A percentile compares a stretch with the other conserved stretches of the same genome.
Evolutionary conservation across 2,113 vertebrate genomes (phyloP).

Genomic region (Hippocampus barbouri): DNA sequence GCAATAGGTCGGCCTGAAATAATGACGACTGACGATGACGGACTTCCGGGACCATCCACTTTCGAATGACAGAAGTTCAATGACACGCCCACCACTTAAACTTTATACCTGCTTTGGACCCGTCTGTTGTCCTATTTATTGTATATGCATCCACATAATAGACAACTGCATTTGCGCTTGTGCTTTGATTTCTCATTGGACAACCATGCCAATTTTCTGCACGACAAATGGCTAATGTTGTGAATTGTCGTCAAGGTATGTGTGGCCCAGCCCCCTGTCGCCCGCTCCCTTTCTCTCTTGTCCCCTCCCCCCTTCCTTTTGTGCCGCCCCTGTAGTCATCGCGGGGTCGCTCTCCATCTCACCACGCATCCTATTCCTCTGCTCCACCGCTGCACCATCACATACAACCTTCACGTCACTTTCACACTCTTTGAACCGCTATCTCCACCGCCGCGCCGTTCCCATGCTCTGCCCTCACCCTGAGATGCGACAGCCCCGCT

Average conservation of each 20-base stretch:
- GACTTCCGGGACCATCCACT: too few relatives aligned
- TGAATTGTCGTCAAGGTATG: constrained; percentile 16
- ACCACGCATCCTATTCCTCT: constrained; percentile 62
- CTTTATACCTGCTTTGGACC: background rate
- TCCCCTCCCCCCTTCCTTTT: constrained; percentile 53
- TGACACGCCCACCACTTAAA: too few relatives aligned
- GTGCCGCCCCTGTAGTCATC: constrained; percentile 69
- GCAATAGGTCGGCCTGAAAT: too few relatives aligned
- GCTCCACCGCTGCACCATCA: constrained; percentile 44
- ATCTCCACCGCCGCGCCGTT: constrained; percentile 29
- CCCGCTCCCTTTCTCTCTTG: constrained; percentile 40
- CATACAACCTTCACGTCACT: constrained; percentile 71
- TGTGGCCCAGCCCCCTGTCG: constrained; percentile 19
- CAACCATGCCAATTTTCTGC: background rate
- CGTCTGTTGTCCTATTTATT: background rate
- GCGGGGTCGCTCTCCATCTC: constrained; percentile 54
- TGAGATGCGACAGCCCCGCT: constrained; percentile 63
- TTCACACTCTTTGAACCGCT: constrained; percentile 61
- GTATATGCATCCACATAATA: too few relatives aligned
- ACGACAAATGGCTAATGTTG: background rate
- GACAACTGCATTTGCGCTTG: background rate
- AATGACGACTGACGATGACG: too few relatives aligned
- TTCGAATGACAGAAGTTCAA: too few relatives aligned
- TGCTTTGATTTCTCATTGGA: background rate
- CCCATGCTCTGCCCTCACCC: constrained; percentile 63